Percentiles rank a stretch among this genome's conserved stretches.
Evolutionary conservation across 2,113 vertebrate species (phyloP).

Genomic region (Lepisosteus osseus): DNA sequence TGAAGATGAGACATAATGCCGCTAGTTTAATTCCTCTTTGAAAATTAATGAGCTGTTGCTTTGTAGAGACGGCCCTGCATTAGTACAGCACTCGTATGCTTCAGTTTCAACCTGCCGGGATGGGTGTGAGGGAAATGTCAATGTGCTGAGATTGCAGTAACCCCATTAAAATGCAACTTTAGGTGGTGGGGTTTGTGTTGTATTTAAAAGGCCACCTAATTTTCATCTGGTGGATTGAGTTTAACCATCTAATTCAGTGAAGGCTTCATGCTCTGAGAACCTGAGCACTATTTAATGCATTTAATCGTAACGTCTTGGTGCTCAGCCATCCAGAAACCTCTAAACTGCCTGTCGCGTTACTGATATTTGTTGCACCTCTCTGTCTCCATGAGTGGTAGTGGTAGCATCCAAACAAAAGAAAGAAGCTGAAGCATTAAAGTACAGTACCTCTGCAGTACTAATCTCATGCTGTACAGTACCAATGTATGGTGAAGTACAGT

Average conservation of each 20-base stretch:
- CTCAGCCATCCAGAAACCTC: slow-evolving; percentile 5
- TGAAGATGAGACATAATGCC: slow-evolving; percentile 21
- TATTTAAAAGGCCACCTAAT: slow-evolving; percentile 24
- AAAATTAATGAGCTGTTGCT: slow-evolving; percentile 35
- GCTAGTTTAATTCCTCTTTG: slow-evolving; percentile 30
- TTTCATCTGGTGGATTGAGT: slow-evolving; percentile 25
- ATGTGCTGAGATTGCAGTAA: neutral
- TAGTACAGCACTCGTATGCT: neutral
- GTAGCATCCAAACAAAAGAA: neutral
- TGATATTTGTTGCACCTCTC: slow-evolving; percentile 17
- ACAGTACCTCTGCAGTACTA: too few relatives aligned
- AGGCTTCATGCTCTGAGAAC: slow-evolving; percentile 27
- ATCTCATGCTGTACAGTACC: too few relatives aligned
- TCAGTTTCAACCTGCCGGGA: slow-evolving; percentile 6
- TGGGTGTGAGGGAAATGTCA: slow-evolving; percentile 3
- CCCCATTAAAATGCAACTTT: slow-evolving; percentile 20
- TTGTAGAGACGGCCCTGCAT: slow-evolving; percentile 2
- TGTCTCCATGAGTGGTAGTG: neutral
- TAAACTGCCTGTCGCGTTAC: neutral
- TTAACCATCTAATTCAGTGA: slow-evolving; percentile 25
- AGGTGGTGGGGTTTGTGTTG: slow-evolving; percentile 6
- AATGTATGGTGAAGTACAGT: too few relatives aligned
- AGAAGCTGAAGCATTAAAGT: too few relatives aligned
- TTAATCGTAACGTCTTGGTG: slow-evolving; percentile 18
- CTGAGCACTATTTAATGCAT: slow-evolving; percentile 20